phyloP scores from a whole-genome alignment of 2,113 vertebrate genomes.

The Onychostruthus taczanowskii region DNA sequence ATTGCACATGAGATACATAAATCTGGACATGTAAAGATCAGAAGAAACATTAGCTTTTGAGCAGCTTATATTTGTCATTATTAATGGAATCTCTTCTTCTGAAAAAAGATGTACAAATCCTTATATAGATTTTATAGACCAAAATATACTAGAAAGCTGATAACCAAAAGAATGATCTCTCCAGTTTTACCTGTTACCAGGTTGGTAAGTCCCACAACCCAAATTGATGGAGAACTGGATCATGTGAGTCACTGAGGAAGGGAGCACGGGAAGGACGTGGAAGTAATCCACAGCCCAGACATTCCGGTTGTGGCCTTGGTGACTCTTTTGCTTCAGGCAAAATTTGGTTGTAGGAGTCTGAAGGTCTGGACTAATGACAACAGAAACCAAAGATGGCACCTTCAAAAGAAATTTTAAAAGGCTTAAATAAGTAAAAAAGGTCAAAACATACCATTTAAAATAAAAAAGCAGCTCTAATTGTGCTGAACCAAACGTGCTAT shows the following conservation, averaged over 20 bases:
- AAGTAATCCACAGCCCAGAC: conserved; percentile 96
- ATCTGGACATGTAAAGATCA: not conserved
- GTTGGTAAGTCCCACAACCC: conserved; percentile 94
- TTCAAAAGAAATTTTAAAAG: conserved; percentile 69
- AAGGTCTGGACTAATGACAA: conserved; percentile 87
- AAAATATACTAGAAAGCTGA: not conserved
- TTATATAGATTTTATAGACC: not conserved
- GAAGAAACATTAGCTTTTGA: not conserved
- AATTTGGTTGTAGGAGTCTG: conserved; percentile 91
- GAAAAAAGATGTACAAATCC: not conserved
- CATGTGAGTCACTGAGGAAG: conserved; percentile 87
- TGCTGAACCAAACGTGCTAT: not conserved
- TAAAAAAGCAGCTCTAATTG: not conserved
- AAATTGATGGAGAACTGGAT: conserved; percentile 97
- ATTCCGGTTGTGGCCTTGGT: conserved; percentile 84
- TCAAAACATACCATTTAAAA: not conserved
- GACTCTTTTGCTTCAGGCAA: conserved; percentile 90
- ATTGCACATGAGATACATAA: not conserved
- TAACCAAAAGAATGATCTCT: not conserved
- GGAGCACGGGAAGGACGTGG: conserved; percentile 89
- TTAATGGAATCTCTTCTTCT: not conserved
- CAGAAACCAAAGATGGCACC: conserved; percentile 89
- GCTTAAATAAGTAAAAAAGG: not conserved
- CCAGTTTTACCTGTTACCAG: conserved; percentile 88
- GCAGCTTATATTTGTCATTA: not conserved